Evolutionary conservation across 2,113 vertebrate genomes (phyloP), one percentile per base, ranked within the genome.

Genomic region (Ammospiza nelsoni): DNA sequence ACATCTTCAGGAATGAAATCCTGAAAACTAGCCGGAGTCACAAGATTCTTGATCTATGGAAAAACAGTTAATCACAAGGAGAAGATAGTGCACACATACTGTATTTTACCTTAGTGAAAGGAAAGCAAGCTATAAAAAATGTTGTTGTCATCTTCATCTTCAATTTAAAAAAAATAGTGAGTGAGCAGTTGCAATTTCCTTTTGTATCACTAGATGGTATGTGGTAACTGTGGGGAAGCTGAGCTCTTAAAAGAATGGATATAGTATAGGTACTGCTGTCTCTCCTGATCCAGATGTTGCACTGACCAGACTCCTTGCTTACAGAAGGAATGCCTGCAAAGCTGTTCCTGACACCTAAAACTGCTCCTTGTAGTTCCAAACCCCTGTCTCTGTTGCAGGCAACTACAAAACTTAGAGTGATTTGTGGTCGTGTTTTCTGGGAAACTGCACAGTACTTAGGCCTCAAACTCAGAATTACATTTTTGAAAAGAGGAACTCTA

Each of bases 171-270:
- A 51, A 51, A 74, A 24, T 24, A 62, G 46, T n/a, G 44, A 87
- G 41, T 28, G 52, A 63, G 51, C 35, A 77, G 80, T n/a, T 96
- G 95, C 92, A 96, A 35, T 96, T 93, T 95, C 85, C 48, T 74
- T 76, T 91, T 80, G 39, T 74, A 81, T 94, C 94, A 86, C 94
- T 96, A 95, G 90, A 68, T 96, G 95, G 94, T 95, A 86, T 91
- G 41, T 81, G 79, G 72, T 77, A 90, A 83, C 94, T 95, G 75
- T 59, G 41, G n/a, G 57, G 90, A 90, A 81, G 44, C 61, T 80
- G 33, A 71, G 13, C 6, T 49, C 67, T 59, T 66, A 2, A 48
- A 48, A 35, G 1, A 8, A 23, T 43, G 51, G 13, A 12, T 35
- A 1, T 25, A 19, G 4, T 12, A 4, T 44, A 52, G 35, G 75